These are phyloP conservation scores for Solen grandis DNA, from an alignment of 1,140 invertebrate species.

Conservation along the genomic window DNA sequence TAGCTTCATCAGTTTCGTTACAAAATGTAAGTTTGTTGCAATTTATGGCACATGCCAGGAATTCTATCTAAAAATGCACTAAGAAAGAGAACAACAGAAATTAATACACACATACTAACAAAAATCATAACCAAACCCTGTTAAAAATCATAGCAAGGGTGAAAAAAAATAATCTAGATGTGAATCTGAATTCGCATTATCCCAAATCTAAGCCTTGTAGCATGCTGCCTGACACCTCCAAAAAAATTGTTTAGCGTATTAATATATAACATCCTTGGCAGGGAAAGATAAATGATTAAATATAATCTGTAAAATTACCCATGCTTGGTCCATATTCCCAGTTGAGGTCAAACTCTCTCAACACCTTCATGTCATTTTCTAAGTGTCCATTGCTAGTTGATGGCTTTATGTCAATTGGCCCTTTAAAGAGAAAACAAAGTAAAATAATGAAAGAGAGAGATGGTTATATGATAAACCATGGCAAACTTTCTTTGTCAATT, in stretches of 20 bases:
- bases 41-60: neutral
- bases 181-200: neutral
- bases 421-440: too few relatives aligned
- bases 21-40: neutral
- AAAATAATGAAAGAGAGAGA: too few relatives aligned
- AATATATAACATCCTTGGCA: neutral
- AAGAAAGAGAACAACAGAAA: neutral
- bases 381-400: too few relatives aligned
- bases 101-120: neutral
- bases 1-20: neutral
- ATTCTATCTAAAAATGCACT: neutral
- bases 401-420: too few relatives aligned
- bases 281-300: too few relatives aligned
- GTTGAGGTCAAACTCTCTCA: constrained; percentile 65
- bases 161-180: neutral
- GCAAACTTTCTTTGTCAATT: too few relatives aligned
- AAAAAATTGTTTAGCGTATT: neutral
- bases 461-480: too few relatives aligned
- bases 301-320: too few relatives aligned
- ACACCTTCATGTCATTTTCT: constrained; percentile 54
- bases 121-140: neutral
- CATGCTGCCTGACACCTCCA: neutral
- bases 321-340: constrained; percentile 66
- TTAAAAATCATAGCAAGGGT: neutral
- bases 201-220: neutral